Percentiles rank a stretch among this genome's conserved stretches.
phyloP scores from a whole-genome alignment of 2,888 invertebrate species.

The Chrysolina haemoptera region DNA sequence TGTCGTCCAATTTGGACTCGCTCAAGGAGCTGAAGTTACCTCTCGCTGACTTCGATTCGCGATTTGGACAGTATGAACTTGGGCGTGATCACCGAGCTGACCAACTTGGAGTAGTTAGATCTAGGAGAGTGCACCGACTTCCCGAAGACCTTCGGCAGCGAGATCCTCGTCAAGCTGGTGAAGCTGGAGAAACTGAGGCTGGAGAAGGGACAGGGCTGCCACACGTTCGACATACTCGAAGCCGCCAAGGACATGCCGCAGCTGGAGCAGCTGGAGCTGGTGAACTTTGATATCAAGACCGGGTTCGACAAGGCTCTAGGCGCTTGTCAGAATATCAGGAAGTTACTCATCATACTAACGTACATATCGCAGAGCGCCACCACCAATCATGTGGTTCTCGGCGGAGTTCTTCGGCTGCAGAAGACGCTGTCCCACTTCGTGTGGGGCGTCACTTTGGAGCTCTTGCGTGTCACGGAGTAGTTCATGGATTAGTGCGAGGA shows the following conservation, averaged over 20 bases:
- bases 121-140: slow-evolving; percentile 86
- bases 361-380: slow-evolving; percentile 91
- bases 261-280: slow-evolving; percentile 82
- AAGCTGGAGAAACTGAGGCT: slow-evolving; percentile 81
- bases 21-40: slow-evolving; percentile 77
- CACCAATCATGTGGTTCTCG: slow-evolving; percentile 82
- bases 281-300: slow-evolving; percentile 86
- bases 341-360: slow-evolving; percentile 86
- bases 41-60: slow-evolving; percentile 78
- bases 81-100: slow-evolving; percentile 73
- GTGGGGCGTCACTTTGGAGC: slow-evolving; percentile 88
- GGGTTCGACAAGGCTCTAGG: slow-evolving; percentile 85
- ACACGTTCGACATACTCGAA: slow-evolving; percentile 77
- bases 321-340: slow-evolving; percentile 80
- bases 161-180: slow-evolving; percentile 75
- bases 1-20: slow-evolving; percentile 76
- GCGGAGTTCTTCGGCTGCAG: slow-evolving; percentile 69
- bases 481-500: slow-evolving; percentile 85
- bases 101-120: slow-evolving; percentile 81
- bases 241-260: slow-evolving; percentile 77
- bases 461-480: slow-evolving; percentile 85
- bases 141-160: slow-evolving; percentile 78
- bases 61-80: slow-evolving; percentile 69
- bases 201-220: slow-evolving; percentile 81
- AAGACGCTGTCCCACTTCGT: slow-evolving; percentile 81